Conservation (phyloP, 2,797 vertebrate species). For the Poecilia wingei region DNA sequence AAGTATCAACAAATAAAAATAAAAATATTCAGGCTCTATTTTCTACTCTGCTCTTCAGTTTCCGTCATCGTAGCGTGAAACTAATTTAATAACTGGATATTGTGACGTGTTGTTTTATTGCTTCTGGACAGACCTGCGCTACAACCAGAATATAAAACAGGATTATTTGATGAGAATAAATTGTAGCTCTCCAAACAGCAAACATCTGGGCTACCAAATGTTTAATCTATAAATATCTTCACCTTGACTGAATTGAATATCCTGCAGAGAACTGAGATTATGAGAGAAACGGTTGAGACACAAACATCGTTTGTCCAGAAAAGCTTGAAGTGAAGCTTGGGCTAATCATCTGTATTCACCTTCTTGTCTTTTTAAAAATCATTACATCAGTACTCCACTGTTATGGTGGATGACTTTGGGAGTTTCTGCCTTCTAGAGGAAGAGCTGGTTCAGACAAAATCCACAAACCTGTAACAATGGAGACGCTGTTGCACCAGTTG, state of each 20-base stretch:
- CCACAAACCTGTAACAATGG: neutral
- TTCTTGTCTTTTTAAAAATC: neutral
- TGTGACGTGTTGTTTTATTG: neutral
- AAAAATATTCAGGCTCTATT: neutral
- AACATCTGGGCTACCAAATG: neutral
- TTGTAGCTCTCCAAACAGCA: neutral
- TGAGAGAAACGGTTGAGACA: neutral
- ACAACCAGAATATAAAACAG: neutral
- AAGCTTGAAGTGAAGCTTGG: neutral
- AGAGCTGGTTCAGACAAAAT: neutral
- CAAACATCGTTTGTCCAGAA: neutral
- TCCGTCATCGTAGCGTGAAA: neutral
- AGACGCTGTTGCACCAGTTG: neutral
- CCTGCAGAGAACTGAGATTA: neutral
- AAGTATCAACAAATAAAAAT: neutral
- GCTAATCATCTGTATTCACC: neutral
- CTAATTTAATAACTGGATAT: neutral
- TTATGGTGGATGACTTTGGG: neutral
- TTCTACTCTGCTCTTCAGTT: neutral
- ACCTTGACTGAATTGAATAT: neutral
- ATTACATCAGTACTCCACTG: neutral
- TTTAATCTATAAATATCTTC: neutral
- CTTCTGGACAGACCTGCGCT: neutral
- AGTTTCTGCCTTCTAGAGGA: slow-evolving; percentile 7
- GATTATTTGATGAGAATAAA: neutral